A percentile compares a stretch with the other conserved stretches of the same genome.
Conservation (phyloP, 2,797 vertebrate species). For the Nyctalus aviator region DNA sequence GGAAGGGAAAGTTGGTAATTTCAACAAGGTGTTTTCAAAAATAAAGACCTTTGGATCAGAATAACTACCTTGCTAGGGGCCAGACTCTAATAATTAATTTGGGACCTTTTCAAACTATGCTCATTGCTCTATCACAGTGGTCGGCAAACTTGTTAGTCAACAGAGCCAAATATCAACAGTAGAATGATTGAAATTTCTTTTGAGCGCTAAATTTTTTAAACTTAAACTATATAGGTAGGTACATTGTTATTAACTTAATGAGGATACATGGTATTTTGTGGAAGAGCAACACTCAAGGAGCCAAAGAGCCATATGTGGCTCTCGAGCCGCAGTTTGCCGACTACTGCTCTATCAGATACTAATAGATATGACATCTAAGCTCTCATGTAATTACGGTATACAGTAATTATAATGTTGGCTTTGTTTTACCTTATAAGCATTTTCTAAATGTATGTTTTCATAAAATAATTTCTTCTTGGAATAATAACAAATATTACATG, state of each 20-base stretch:
- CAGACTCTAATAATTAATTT: background rate
- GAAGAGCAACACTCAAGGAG: no score
- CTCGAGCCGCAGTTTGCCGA: no score
- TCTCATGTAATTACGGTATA: background rate
- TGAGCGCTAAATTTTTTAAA: no score
- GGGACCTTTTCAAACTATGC: background rate
- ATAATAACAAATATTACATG: background rate
- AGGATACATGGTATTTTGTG: no score
- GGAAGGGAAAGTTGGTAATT: background rate
- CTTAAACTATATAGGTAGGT: no score
- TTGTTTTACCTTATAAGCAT: slow-evolving; percentile 9
- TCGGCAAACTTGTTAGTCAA: no score
- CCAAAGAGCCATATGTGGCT: no score
- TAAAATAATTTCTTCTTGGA: background rate
- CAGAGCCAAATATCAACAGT: no score
- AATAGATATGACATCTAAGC: background rate
- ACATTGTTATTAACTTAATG: no score
- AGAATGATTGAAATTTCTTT: no score
- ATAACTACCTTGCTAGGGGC: background rate
- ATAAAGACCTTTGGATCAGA: background rate
- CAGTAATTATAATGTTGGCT: background rate
- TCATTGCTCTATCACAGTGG: background rate
- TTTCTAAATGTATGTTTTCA: slow-evolving; percentile 47
- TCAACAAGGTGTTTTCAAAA: background rate
- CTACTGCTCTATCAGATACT: background rate